These are phyloP conservation scores for Ageneiosus marmoratus DNA, from an alignment of 2,113 vertebrate species.

Conservation along the genomic window DNA sequence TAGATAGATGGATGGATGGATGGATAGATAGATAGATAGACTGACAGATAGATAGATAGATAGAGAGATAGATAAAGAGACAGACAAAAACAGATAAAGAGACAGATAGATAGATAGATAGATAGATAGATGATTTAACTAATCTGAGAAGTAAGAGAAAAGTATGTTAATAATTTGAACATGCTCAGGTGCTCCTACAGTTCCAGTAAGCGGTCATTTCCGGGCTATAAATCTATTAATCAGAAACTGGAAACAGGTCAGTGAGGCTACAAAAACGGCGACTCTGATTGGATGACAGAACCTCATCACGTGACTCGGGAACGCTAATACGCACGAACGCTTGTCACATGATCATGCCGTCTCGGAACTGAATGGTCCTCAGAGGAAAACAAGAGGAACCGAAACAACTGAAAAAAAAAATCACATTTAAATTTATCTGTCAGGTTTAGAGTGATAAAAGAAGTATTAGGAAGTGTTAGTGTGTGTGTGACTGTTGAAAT, in stretches of 20 bases:
- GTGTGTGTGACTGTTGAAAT: no score
- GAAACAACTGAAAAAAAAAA: background rate
- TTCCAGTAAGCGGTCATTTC: background rate
- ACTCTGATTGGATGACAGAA: constrained; percentile 59
- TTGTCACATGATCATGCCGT: constrained; percentile 51
- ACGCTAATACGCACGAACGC: constrained; percentile 12
- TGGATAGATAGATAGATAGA: no score
- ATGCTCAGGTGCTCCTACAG: background rate
- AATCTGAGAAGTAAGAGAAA: background rate
- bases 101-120: no score
- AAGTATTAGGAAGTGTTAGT: background rate
- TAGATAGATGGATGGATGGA: no score
- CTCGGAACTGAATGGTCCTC: no score
- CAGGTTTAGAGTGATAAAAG: no score
- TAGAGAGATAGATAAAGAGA: no score
- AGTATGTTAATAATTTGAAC: background rate
- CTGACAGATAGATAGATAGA: no score
- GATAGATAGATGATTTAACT: background rate
- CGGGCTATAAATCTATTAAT: background rate
- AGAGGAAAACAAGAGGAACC: constrained; percentile 16
- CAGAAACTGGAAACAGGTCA: no score
- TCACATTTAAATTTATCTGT: background rate
- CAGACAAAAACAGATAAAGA: no score
- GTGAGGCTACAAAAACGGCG: constrained; percentile 34
- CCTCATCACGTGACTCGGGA: constrained; percentile 41